Conservation (phyloP, 2,797 vertebrate genomes). For the Pseudotriccus pelzelni region DNA sequence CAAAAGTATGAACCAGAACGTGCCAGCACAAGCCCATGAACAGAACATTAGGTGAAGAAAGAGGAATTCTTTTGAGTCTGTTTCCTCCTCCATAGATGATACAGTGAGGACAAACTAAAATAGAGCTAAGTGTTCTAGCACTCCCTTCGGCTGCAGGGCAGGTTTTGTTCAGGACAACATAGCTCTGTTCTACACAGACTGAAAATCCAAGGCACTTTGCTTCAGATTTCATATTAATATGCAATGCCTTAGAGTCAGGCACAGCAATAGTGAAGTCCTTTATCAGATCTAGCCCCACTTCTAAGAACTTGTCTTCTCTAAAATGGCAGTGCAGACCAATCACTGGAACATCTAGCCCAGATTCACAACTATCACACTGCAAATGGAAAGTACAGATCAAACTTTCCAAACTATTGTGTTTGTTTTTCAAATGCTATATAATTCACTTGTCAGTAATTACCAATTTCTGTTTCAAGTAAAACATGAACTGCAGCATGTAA, state of each 20-base stretch:
- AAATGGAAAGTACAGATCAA: background rate
- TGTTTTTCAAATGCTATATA: background rate
- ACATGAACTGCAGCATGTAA: conserved; percentile 53
- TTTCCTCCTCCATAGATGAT: background rate
- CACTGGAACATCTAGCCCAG: background rate
- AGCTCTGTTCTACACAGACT: background rate
- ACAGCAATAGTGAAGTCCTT: conserved; percentile 27
- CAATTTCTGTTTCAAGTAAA: background rate
- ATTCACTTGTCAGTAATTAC: conserved; percentile 4
- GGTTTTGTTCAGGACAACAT: background rate
- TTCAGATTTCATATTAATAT: background rate
- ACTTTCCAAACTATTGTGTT: background rate
- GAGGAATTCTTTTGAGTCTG: background rate
- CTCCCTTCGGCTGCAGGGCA: background rate
- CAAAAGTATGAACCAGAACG: background rate
- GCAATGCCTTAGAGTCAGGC: background rate
- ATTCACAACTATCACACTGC: background rate
- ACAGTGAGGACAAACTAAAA: background rate
- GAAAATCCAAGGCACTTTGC: background rate
- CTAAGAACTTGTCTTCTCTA: background rate
- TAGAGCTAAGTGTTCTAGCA: background rate
- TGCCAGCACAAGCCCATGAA: background rate
- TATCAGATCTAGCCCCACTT: conserved; percentile 46
- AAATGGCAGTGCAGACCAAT: background rate
- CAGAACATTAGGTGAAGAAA: background rate